A percentile compares a stretch with the other conserved stretches of the same genome.
phyloP scores from a whole-genome alignment of 2,888 invertebrate genomes.

The Dioctria rufipes region DNA sequence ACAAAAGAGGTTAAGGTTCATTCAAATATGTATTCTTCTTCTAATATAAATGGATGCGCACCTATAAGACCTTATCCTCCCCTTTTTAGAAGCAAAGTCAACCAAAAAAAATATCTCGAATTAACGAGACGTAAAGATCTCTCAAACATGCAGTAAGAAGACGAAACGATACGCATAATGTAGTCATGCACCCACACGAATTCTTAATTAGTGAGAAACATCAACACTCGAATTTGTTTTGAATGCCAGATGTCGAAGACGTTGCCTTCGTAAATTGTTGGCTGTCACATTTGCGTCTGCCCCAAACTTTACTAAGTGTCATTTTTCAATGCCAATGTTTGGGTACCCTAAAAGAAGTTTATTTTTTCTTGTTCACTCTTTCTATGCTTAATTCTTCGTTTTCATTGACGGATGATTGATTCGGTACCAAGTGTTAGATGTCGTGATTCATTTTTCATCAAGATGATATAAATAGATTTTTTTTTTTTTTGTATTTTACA shows the following conservation, averaged over 20 bases:
- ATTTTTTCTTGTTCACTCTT: neutral
- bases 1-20: no score
- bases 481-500: neutral
- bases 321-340: constrained; percentile 6
- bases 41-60: no score
- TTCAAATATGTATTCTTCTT: no score
- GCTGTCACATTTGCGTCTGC: constrained; percentile 3
- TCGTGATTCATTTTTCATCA: neutral
- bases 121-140: constrained; percentile 2
- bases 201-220: constrained; percentile 13
- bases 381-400: neutral
- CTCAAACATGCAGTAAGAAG: neutral
- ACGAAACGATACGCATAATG: neutral
- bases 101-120: neutral
- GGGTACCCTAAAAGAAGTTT: neutral
- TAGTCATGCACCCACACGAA: neutral
- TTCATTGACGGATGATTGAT: neutral
- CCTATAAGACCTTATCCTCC: neutral
- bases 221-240: neutral
- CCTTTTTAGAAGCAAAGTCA: neutral
- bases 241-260: constrained; percentile 12
- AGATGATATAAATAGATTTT: neutral
- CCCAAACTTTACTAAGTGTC: neutral
- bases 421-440: neutral
- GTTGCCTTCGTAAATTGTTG: neutral